Evolutionary conservation across 2,797 vertebrate species (phyloP), one percentile per base, ranked within the genome.

Genomic region (Molossus molossus): DNA sequence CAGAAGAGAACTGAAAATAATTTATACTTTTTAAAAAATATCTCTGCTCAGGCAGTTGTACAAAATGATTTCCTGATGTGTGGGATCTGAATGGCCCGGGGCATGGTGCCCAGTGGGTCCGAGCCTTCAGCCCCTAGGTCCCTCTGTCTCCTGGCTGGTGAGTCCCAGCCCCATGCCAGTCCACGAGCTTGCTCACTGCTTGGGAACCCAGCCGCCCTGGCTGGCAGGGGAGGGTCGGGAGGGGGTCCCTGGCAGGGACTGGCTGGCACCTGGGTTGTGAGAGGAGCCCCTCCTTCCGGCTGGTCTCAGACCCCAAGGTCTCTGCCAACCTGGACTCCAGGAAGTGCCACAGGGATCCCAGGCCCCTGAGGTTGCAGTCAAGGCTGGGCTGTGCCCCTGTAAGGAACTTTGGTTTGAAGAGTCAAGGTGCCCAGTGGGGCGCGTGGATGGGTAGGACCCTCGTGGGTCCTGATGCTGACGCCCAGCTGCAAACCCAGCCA

Each of bases 341-440:
- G 90, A 94, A 94, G 69, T 0, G 1, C 96, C 96, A 50, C 2
- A 57, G 95, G 95, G 92, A 88, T 83, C 96, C 94, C 13, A 18
- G 93, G 89, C 96, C 90, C 89, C 93, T 94, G 95, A 95, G 94
- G 94, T 95, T 60, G 37, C 21, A 18, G 90, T 79, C 91, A 81
- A 96, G 97, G 96, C 95, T 96, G 94, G 97, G 97, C 97, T 96
- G 64, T 72, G 97, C 91, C 96, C 95, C 97, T 97, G 95, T 95
- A 97, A 98, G 98, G 96, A 98, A 98, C 97, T 98, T 98, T 98
- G 98, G 98, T 98, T 98, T 95, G 77, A 97, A 97, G 96, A 98
- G 96, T 96, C 90, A 83, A 97, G 95, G 93, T 97, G 93, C 94
- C 96, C 45, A 33, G 69, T 29, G 77, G 90, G 76, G 92, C 0